Base-by-base conservation (phyloP, 2,888 invertebrate genomes). In the Drosophila histrio region DNA sequence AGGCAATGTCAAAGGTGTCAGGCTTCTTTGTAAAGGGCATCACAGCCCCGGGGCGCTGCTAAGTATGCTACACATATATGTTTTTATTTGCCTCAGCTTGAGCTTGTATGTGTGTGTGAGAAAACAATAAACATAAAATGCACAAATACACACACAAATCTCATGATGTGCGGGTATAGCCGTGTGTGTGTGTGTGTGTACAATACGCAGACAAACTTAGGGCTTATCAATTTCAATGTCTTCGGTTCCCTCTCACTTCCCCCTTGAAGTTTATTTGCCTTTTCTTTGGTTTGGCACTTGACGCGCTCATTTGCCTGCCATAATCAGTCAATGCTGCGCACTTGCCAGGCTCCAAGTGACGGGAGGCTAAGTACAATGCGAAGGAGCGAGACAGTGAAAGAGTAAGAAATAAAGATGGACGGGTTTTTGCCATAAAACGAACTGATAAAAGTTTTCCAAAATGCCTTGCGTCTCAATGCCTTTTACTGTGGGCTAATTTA, bases 71-170 rank as follows among this genome's bases (percentile, higher is more conserved):
- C 34, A 7, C 30, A 52, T 26, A 24, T 21, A 19, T 32, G 28
- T 50, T 17, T 44, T 24, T 57, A 49, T 39, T 46, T 36, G 46
- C 32, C 28, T 24, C 22, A 11, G 39, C 13, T 44, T 50, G 49
- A 22, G 21, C 41, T 44, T 61, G 61, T 64, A 57, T 56, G 49
- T 69, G 50, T 58, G 59, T 66, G 56, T 44, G 53, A 15, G 61
- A 68, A 83, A 80, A 83, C 74, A 83, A 81, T 80, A 83, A 80
- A 76, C 80, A 70, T 80, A 83, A 81, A 83, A 78, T 69, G 47
- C 68, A 67, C 74, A 80, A 52, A 69, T 36, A 76, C 59, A 71
- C 43, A 34, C 68, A 58, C 59, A 59, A 34, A 50, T 52, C 39
- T 43, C 56, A 49, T 52, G 39, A 30, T 39, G 38, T 62, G 44